Evolutionary conservation across 2,888 invertebrate genomes (phyloP).

Genomic region (Anthrax anthrax): DNA sequence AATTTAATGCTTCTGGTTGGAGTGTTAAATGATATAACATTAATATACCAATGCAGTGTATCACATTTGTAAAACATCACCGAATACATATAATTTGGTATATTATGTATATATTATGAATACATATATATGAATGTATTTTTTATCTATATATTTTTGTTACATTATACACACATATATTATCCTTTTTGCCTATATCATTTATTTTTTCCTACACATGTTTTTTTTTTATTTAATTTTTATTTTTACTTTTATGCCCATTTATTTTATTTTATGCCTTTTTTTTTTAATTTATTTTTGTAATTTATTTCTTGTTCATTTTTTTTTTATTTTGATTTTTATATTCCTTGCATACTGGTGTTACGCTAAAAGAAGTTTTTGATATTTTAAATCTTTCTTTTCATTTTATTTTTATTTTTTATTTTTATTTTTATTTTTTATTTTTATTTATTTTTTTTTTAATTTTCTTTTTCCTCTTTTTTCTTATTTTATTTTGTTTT

Average conservation of each 20-base stretch:
- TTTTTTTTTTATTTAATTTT: not conserved
- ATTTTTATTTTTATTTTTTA: not conserved
- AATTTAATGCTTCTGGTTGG: no score
- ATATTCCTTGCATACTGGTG: conserved; percentile 2
- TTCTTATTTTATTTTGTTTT: no score
- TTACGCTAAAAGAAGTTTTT: conserved; percentile 2
- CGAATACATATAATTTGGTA: no score
- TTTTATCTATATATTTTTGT: not conserved
- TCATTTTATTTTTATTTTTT: not conserved
- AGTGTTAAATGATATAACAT: no score
- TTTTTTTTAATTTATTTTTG: conserved; percentile 1
- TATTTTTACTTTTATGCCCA: not conserved
- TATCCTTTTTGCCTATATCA: not conserved
- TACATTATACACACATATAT: not conserved
- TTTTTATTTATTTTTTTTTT: no score
- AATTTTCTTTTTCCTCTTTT: no score
- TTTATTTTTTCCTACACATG: not conserved
- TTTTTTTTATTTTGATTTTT: not conserved
- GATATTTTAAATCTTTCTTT: not conserved
- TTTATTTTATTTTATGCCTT: not conserved
- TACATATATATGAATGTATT: not conserved
- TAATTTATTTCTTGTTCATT: not conserved
- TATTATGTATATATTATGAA: not conserved
- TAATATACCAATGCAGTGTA: no score
- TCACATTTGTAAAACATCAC: no score